Base-by-base conservation (phyloP, 2,797 vertebrate species). In the Ispidina lecontei region DNA sequence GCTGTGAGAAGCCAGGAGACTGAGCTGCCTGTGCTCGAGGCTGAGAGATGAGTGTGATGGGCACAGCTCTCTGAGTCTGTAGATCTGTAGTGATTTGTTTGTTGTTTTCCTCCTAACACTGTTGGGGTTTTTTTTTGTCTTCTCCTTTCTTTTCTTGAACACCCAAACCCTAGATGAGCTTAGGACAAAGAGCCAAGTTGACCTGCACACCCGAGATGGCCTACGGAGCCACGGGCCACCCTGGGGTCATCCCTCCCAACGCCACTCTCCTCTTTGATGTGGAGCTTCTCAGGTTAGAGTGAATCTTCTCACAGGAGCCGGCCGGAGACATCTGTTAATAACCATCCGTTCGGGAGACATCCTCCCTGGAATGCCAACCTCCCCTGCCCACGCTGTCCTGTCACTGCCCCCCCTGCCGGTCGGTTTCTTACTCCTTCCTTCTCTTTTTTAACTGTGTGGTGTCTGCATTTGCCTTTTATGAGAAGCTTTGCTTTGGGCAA, bases 241-340 rank as follows among this genome's bases (percentile, higher is more conserved):
- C 99, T 0, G 99, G 99, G 55, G 99, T 99, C 97, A 99, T 99
- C 97, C 99, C 99, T 44, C 98, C 99, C 54, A 99, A 99, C 14
- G 99, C 99, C 92, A 99, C 99, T 2, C 99, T 99, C 92, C 98
- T 99, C 97, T 99, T 99, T 28, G 99, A 99, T 3, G 99, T 99
- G 98, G 99, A 99, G 95, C 98, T 99, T 87, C 98, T 99, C 94
- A 98, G 99, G 97, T 97, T 99, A 96, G 99, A 99, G 97, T 99
- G 98, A 99, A 95, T 75, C 93, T 84, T 84, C 89, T 87, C 12
- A 3, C 60, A 90, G 82, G 80, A 92, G 91, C 10, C 80, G 84
- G 90, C 90, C 88, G 96, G 88, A 95, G 89, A 78, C 71, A 93
- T 90, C 88, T 90, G 95, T 95, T 78, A 49, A 93, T 92, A 96